A percentile compares a stretch with the other conserved stretches of the same genome.
Conservation (phyloP, 1,140 invertebrate species). For the Drosophila lacteicornis region DNA sequence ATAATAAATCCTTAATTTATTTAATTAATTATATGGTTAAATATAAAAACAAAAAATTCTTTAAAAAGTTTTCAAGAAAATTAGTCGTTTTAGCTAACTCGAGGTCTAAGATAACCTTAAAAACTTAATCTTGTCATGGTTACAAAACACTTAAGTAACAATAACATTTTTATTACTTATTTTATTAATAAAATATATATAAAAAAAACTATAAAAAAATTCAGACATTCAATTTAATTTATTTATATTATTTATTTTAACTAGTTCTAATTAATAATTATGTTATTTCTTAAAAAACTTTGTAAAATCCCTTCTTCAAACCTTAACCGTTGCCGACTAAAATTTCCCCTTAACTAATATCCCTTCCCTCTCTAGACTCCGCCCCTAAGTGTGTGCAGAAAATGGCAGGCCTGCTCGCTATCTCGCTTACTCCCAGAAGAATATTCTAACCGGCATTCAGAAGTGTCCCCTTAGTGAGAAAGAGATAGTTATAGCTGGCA, state of each 20-base stretch:
- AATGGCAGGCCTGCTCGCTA: conserved; percentile 39
- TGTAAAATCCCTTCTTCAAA: conserved; percentile 12
- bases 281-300: neutral
- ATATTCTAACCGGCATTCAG: neutral
- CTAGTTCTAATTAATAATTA: neutral
- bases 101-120: too few relatives aligned
- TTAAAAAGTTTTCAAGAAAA: too few relatives aligned
- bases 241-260: neutral
- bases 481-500: conserved; percentile 10
- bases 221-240: too few relatives aligned
- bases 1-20: neutral
- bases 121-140: too few relatives aligned
- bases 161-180: too few relatives aligned
- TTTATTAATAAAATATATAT: neutral
- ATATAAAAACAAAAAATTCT: too few relatives aligned
- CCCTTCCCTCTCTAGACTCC: conserved; percentile 22
- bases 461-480: conserved; percentile 1
- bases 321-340: too few relatives aligned
- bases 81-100: too few relatives aligned
- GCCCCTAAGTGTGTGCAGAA: conserved; percentile 53
- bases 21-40: neutral
- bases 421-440: conserved; percentile 20
- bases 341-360: neutral
- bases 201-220: neutral
- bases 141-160: too few relatives aligned